Conservation (phyloP, 2,113 vertebrate genomes). For the Boulengerochromis microlepis region DNA sequence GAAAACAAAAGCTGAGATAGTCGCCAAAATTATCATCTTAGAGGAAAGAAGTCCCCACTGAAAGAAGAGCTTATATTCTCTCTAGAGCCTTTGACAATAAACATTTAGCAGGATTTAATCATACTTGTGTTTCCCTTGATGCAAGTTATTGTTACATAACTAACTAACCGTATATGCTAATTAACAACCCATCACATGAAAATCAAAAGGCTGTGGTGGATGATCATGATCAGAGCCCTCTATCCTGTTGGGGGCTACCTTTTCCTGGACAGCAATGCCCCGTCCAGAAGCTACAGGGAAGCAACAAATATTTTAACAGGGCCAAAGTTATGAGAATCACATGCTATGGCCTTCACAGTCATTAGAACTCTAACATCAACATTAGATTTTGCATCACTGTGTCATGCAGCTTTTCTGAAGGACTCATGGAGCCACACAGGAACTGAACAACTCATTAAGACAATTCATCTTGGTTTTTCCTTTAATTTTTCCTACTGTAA, state of each 20-base stretch:
- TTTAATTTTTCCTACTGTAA: not conserved
- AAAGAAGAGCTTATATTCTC: not conserved
- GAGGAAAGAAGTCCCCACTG: not conserved
- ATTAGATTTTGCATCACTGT: not conserved
- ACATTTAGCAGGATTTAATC: not conserved
- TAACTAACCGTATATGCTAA: not conserved
- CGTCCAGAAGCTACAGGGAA: not conserved
- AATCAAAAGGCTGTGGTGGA: not conserved
- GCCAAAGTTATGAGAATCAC: not conserved
- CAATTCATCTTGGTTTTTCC: not conserved
- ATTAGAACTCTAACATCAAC: not conserved
- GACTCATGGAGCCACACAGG: not conserved
- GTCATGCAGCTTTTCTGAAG: not conserved
- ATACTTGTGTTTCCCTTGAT: not conserved
- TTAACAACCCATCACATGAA: not conserved
- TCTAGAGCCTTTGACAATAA: not conserved
- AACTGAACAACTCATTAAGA: not conserved
- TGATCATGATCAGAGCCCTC: not conserved
- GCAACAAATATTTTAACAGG: not conserved
- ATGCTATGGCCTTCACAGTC: not conserved
- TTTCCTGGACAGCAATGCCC: not conserved
- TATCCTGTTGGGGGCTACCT: not conserved
- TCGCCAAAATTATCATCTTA: not conserved
- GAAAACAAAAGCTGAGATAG: not conserved
- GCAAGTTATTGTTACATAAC: not conserved